These are phyloP conservation scores for Arenaria interpres DNA, from an alignment of 2,113 vertebrate species.

Conservation along the genomic window DNA sequence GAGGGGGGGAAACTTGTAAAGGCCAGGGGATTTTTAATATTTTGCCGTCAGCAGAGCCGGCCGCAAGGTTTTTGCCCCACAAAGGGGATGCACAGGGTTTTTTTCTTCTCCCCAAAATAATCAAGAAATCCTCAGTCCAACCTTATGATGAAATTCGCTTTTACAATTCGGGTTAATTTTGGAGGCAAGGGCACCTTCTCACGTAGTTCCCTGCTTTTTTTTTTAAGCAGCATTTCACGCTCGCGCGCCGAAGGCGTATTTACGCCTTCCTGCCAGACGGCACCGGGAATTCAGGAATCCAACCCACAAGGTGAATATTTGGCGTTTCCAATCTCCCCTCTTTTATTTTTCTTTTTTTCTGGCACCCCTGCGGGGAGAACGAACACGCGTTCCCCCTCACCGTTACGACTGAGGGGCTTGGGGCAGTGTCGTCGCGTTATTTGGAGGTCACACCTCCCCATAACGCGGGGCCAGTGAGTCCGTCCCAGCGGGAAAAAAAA, in stretches of 20 bases:
- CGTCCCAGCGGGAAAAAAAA: neutral
- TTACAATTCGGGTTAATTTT: neutral
- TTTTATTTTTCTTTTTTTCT: too few species aligned
- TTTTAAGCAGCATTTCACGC: neutral
- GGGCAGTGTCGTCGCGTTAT: rapidly evolving
- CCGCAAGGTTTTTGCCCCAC: neutral
- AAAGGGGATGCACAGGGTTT: neutral
- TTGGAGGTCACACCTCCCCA: rapidly evolving
- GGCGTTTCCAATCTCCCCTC: neutral
- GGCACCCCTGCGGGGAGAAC: too few species aligned
- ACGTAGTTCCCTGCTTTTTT: neutral
- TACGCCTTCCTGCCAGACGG: slow-evolving; percentile 31
- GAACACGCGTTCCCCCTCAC: too few species aligned
- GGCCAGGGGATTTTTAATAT: neutral
- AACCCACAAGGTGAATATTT: neutral
- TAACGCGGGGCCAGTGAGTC: rapidly evolving
- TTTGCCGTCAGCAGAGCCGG: neutral
- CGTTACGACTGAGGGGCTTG: rapidly evolving
- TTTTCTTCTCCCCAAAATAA: neutral
- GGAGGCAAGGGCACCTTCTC: neutral
- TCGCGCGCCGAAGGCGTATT: neutral
- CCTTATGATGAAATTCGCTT: neutral
- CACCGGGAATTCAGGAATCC: neutral
- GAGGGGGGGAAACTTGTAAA: neutral
- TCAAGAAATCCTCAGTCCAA: neutral